These are phyloP conservation scores for Alectoris magna DNA, from an alignment of 2,797 vertebrate genomes.

Conservation along the genomic window DNA sequence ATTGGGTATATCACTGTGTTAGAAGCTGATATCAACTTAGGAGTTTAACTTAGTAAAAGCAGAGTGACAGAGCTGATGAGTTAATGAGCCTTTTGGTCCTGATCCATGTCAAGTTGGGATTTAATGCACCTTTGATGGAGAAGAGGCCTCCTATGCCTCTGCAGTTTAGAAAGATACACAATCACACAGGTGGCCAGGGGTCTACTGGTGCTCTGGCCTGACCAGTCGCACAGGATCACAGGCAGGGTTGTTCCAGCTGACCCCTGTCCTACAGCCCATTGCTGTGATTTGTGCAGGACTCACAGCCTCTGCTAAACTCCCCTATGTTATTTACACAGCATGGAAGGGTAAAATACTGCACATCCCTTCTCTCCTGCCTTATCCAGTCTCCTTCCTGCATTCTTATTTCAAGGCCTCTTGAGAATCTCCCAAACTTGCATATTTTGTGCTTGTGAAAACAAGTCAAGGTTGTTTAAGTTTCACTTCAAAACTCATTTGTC, in stretches of 20 bases:
- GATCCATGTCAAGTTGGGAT: background rate
- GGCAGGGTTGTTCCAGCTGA: background rate
- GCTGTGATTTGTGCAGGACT: background rate
- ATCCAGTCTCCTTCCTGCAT: background rate
- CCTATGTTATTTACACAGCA: background rate
- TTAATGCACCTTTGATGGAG: background rate
- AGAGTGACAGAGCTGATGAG: background rate
- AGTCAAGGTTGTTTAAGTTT: background rate
- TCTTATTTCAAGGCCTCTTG: background rate
- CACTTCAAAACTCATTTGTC: background rate
- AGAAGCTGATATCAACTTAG: background rate
- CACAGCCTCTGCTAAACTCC: background rate
- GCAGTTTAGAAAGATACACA: background rate
- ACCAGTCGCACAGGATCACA: background rate
- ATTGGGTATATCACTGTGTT: background rate
- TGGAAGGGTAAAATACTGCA: background rate
- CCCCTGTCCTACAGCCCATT: background rate
- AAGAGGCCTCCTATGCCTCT: background rate
- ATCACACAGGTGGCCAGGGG: accelerated
- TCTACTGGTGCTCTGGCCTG: background rate
- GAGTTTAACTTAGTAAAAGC: background rate
- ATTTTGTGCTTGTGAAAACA: background rate
- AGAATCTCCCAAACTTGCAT: background rate
- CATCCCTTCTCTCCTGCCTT: background rate
- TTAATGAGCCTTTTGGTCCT: background rate